phyloP scores from a whole-genome alignment of 2,113 vertebrate species.

The Pluvialis apricaria region DNA sequence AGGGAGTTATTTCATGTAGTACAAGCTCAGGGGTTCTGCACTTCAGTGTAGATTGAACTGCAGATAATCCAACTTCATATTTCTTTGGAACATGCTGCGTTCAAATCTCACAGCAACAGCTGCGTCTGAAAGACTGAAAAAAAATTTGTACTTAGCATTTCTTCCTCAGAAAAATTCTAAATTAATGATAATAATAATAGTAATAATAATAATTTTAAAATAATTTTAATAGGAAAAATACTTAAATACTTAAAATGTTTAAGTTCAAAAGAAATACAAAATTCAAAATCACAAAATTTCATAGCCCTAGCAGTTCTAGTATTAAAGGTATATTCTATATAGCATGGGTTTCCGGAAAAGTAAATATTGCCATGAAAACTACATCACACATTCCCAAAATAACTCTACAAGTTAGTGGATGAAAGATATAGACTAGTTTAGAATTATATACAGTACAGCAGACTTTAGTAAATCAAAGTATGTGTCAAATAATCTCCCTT shows the following conservation, averaged over 20 bases:
- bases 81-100: neutral
- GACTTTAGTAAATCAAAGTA: conserved; percentile 11
- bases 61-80: neutral
- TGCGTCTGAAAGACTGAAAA: neutral
- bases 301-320: neutral
- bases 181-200: neutral
- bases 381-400: neutral
- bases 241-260: neutral
- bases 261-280: neutral
- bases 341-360: neutral
- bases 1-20: neutral
- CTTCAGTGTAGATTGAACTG: neutral
- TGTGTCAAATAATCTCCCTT: conserved; percentile 11
- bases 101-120: neutral
- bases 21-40: neutral
- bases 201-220: neutral
- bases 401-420: conserved; percentile 23
- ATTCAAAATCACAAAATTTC: neutral
- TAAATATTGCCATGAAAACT: neutral
- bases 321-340: neutral
- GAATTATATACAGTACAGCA: neutral
- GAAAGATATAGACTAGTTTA: neutral
- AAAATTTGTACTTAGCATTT: neutral
- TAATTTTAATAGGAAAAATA: neutral
- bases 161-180: neutral